Percentiles rank a stretch among this genome's conserved stretches.
phyloP scores from a whole-genome alignment of 64 coral and sea anemone genomes.

The Pocillopora damicornis region DNA sequence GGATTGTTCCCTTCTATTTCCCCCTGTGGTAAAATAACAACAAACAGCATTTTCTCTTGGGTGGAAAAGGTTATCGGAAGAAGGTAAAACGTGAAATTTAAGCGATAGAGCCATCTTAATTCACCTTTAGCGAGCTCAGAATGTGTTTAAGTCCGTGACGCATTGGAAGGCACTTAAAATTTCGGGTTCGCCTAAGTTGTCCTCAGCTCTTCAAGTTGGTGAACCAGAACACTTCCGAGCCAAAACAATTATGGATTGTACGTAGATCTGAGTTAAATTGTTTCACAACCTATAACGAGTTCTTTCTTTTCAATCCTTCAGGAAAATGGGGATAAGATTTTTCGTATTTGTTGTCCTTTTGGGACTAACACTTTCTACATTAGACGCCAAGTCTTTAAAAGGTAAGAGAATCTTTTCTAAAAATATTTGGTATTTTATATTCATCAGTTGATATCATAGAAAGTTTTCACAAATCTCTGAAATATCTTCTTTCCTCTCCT shows the following conservation, averaged over 20 bases:
- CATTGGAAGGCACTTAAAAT: neutral
- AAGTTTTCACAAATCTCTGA: too few relatives aligned
- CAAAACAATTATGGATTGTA: slow-evolving; percentile 23
- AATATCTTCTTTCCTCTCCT: too few relatives aligned
- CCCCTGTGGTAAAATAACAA: slow-evolving; percentile 16
- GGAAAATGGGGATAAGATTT: slow-evolving; percentile 22
- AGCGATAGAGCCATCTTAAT: neutral
- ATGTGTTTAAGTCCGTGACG: neutral
- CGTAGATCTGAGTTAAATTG: neutral
- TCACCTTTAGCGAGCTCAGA: neutral
- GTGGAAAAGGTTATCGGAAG: neutral
- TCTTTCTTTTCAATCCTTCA: neutral
- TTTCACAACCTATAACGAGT: neutral
- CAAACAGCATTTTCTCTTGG: neutral
- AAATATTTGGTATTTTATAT: neutral
- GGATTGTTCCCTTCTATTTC: neutral
- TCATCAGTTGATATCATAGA: neutral
- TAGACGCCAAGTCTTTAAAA: slow-evolving; percentile 33
- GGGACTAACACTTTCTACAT: slow-evolving; percentile 8
- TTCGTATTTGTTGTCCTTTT: slow-evolving; percentile 13
- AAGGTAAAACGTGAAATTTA: slow-evolving; percentile 1
- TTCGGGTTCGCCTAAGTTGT: neutral
- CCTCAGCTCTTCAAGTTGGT: slow-evolving; percentile 16
- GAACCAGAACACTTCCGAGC: slow-evolving; percentile 34
- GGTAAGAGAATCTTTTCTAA: slow-evolving; percentile 3